Percentiles rank a stretch among this genome's conserved stretches.
Conservation (phyloP, 2,113 vertebrate genomes). For the Triplophysa siluroides region DNA sequence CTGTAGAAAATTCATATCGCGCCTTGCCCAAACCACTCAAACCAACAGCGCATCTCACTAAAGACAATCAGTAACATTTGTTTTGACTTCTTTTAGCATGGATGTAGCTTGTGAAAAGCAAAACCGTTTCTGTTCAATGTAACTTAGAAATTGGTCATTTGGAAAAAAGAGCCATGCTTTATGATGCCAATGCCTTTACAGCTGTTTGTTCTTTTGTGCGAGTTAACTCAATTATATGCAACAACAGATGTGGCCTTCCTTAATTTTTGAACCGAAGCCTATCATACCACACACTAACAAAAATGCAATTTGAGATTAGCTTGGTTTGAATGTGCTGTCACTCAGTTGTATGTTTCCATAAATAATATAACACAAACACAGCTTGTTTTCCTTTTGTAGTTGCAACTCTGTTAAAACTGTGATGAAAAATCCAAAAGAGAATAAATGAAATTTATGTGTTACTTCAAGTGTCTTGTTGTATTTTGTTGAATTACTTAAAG, state of each 20-base stretch:
- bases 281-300: constrained; percentile 29
- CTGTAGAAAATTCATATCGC: neutral
- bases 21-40: neutral
- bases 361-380: constrained; percentile 4
- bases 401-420: constrained; percentile 21
- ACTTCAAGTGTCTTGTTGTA: neutral
- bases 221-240: constrained; percentile 49
- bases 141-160: constrained; percentile 9
- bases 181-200: constrained; percentile 22
- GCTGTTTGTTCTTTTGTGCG: neutral
- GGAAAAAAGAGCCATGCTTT: constrained; percentile 26
- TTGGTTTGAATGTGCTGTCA: constrained; percentile 13
- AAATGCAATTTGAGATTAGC: constrained; percentile 46
- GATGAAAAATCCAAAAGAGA: constrained; percentile 11
- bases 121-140: constrained; percentile 29
- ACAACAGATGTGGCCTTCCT: constrained; percentile 62
- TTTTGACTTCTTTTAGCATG: neutral
- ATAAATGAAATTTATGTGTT: constrained; percentile 10
- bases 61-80: constrained; percentile 6
- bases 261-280: constrained; percentile 54
- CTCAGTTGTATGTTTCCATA: neutral
- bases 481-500: neutral
- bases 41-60: neutral
- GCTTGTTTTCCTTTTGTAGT: constrained; percentile 27
- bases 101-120: constrained; percentile 7